Base-by-base conservation (phyloP, 1,140 invertebrate genomes). In the Coelopa frigida region DNA sequence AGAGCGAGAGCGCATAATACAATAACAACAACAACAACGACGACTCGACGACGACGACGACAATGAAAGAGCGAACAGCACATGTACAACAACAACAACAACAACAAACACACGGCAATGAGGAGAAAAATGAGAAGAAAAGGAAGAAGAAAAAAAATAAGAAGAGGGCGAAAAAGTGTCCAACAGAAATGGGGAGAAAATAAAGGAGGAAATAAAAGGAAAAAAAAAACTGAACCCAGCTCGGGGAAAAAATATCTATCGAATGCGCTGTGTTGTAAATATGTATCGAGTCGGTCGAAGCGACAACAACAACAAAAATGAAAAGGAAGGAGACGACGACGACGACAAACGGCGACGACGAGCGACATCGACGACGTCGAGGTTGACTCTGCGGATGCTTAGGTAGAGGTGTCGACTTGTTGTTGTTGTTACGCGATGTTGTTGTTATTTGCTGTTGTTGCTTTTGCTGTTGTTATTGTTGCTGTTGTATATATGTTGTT, bases 1-100 rank as follows among this genome's bases (percentile, higher is more conserved):
- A 48, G 47, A 44, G 37, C 46, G 46, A 42, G 46, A 40, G 36
- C 24, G 45, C 43, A 36, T 36, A 31, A 15, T 22, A 26, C 17
- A 45, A 33, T 10, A 46, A 38, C 33, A 24, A 18, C 29, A 36
- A 42, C 4, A 48, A 27, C 10, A 36, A 43, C 22, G 29, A 37
- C 17, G 38, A 24, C 24, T 27, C 22, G 14, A 24, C 23, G 14
- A 27, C 39, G 23, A 27, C 31, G 39, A 17, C 11, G 39, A 27
- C 31, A n/a, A n/a, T n/a, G n/a, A n/a, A n/a, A n/a, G n/a, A n/a
- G n/a, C n/a, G n/a, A n/a, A n/a, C n/a, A n/a, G n/a, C n/a, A n/a
- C n/a, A n/a, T n/a, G n/a, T n/a, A 35, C 33, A 18, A 35, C 33
- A 20, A 35, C 15, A 11, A 23, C 20, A 22, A 40, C 23, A 40